Evolutionary conservation across 2,888 invertebrate species (phyloP), one percentile per base, ranked within the genome.

Genomic region (Lasioglossum oenotherae): DNA sequence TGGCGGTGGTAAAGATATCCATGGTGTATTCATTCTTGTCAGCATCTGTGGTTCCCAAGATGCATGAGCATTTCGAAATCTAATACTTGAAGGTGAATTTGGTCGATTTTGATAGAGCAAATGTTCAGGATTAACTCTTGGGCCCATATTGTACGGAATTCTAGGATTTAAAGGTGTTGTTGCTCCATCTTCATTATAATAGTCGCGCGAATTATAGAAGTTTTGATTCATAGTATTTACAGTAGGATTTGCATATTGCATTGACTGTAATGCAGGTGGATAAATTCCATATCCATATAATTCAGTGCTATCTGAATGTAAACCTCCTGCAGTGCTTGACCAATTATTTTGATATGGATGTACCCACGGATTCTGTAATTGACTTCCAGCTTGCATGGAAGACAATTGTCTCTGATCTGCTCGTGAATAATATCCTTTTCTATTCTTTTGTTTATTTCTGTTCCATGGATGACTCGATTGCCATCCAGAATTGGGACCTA

Each of bases 401-500:
- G 44, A 19, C 67, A 49, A 73, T 64, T 71, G 69, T 44, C 44
- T 60, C 44, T 71, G 41, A 31, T 83, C 53, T 49, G 83, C 81
- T 49, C 88, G 87, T 5, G 78, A 57, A 38, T 89, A 81, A 78
- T 80, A 57, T 44, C 64, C 71, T 60, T 27, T 73, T 27, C 49
- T 72, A 31, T 78, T 53, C 0, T 31, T 46, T 31, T 89, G 82
- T 71, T 72, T 27, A 74, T 81, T 89, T 86, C 85, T 93, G 72
- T 91, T 93, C 94, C 94, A 94, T 14, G 94, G 94, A 90, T 94
- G 93, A 84, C 92, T 93, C 2, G 92, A 91, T 79, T 92, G 92
- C 93, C 93, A 93, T 53, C 81, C 86, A 35, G 82, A 16, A 12
- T 41, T 74, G 86, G 87, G 80, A 81, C 78, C 80, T 88, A 72